phyloP scores from a whole-genome alignment of 2,113 vertebrate species.

The Phodopus roborovskii region DNA sequence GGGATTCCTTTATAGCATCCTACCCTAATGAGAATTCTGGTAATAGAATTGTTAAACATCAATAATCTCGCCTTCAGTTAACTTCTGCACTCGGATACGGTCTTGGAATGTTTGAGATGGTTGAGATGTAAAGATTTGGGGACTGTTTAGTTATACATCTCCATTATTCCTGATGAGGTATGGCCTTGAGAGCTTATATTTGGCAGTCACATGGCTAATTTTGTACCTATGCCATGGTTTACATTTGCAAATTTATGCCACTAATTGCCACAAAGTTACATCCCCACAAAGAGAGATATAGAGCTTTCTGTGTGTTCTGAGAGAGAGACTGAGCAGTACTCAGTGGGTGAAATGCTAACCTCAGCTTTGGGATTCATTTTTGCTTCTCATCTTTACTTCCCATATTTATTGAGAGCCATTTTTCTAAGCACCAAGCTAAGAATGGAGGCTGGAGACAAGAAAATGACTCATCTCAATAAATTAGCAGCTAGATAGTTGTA shows the following conservation, averaged over 20 bases:
- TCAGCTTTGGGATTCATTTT: not conserved
- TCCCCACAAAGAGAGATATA: not conserved
- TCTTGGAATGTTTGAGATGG: not conserved
- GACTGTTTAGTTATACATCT: not conserved
- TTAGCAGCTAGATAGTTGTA: not conserved
- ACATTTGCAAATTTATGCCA: not conserved
- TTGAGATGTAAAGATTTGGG: not conserved
- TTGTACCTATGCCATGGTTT: not conserved
- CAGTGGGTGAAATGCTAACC: not conserved
- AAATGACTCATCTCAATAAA: not conserved
- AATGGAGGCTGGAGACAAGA: not conserved
- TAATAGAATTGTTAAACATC: slow-evolving; percentile 66
- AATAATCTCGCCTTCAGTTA: slow-evolving; percentile 10
- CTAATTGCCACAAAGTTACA: not conserved
- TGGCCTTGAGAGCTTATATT: not conserved
- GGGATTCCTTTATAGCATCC: slow-evolving; percentile 62
- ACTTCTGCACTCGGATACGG: not conserved
- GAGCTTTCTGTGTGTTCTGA: not conserved
- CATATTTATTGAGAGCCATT: not conserved
- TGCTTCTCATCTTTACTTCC: not conserved
- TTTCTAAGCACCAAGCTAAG: not conserved
- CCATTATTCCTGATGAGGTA: not conserved
- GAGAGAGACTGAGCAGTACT: not conserved
- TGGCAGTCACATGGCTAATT: not conserved
- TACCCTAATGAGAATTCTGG: slow-evolving; percentile 60